Evolutionary conservation across 2,797 vertebrate genomes (phyloP), one percentile per base, ranked within the genome.

Genomic region (Valencia hispanica): DNA sequence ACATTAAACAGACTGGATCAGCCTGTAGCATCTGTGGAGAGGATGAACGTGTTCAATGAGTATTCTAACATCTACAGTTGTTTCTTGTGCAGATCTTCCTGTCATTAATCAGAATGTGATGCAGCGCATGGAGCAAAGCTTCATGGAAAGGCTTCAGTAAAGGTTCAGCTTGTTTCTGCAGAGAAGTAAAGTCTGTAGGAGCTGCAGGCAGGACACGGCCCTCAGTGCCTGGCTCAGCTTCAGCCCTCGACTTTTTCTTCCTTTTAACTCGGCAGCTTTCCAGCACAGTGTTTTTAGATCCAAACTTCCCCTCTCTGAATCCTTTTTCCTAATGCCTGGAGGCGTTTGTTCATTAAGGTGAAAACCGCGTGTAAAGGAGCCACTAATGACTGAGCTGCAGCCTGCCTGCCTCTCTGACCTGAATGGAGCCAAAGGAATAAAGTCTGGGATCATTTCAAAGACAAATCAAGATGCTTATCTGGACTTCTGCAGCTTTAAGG

Each of bases 401-500:
- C 66, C 74, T n/a, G n/a, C n/a, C n/a, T n/a, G 75, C 70, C 81
- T 80, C 74, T 75, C 43, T 65, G 51, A 59, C 61, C 70, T 75
- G 2, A 79, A 73, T 57, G 48, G 9, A 68, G 80, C 74, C 22
- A 47, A 45, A 41, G 71, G 2, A 81, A 78, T 66, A 32, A 12
- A 48, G 59, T 53, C 72, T 57, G 73, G 81, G 86, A 86, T 93
- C 22, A 43, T 93, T 92, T 94, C 85, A 87, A 87, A 90, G 81
- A 82, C 70, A 57, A 86, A 88, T 91, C 83, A 77, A 90, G 92
- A 94, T 94, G 72, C 84, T 93, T 91, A 94, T 94, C n/a, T n/a
- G n/a, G n/a, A n/a, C 93, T 81, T 81, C 86, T 80, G 81, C 78
- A 75, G 57, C 59, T 90, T 87, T 87, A 8, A 50, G 82, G 86